Conservation (phyloP, 2,797 vertebrate genomes). For the Sphenodon punctatus region DNA sequence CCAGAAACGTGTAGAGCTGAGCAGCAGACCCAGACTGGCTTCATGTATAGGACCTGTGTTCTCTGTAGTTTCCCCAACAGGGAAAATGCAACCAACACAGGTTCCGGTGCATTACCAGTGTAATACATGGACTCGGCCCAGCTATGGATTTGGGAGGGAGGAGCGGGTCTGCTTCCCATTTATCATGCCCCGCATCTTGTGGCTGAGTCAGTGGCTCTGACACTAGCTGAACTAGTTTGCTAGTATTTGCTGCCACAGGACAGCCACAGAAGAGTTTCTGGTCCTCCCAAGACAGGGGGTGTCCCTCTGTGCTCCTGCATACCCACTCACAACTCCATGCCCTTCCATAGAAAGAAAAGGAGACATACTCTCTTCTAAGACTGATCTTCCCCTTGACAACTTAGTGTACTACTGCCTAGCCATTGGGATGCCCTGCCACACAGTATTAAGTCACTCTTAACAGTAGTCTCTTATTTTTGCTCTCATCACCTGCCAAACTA, state of each 20-base stretch:
- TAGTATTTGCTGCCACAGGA: not conserved
- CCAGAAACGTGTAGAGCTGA: too few species aligned
- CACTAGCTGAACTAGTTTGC: not conserved
- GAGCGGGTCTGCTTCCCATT: too few species aligned
- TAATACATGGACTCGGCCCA: too few species aligned
- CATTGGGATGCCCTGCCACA: not conserved
- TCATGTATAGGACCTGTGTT: too few species aligned
- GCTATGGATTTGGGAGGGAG: too few species aligned
- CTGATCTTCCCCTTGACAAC: not conserved
- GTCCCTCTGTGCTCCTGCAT: not conserved
- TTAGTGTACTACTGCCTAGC: not conserved
- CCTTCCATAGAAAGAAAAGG: too few species aligned
- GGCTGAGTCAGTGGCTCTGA: not conserved
- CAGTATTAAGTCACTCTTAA: not conserved
- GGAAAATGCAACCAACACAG: too few species aligned
- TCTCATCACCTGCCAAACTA: not conserved
- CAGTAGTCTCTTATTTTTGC: not conserved
- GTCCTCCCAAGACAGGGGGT: not conserved
- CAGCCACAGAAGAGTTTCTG: not conserved
- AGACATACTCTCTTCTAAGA: not conserved
- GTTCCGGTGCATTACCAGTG: too few species aligned
- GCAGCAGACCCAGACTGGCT: too few species aligned
- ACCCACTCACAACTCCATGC: accelerated
- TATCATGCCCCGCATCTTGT: not conserved
- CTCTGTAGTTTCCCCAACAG: not conserved